phyloP scores from a whole-genome alignment of 2,888 invertebrate genomes.

The Seladonia tumulorum region DNA sequence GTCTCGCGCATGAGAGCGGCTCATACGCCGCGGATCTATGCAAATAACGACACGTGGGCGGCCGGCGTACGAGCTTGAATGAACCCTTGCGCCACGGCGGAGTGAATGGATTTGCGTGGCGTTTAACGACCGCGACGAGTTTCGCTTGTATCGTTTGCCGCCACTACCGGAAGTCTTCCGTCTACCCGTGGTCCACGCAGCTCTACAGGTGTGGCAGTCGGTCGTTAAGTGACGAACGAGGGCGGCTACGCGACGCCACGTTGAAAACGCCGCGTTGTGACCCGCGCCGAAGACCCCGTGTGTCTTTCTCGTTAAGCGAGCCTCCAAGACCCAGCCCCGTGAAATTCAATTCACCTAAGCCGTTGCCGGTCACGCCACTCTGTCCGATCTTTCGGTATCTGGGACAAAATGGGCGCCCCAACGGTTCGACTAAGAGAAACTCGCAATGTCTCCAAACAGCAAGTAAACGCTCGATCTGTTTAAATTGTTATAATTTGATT shows the following conservation, averaged over 20 bases:
- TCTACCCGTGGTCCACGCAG: slow-evolving; percentile 54
- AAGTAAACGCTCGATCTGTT: too few species aligned
- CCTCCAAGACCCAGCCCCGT: not conserved
- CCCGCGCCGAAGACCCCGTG: not conserved
- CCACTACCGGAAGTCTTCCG: slow-evolving; percentile 72
- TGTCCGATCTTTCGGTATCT: not conserved
- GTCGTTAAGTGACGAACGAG: slow-evolving; percentile 52
- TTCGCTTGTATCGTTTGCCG: slow-evolving; percentile 63
- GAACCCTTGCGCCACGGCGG: slow-evolving; percentile 77
- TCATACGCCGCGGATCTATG: slow-evolving; percentile 73
- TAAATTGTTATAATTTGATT: too few species aligned
- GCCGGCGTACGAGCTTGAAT: slow-evolving; percentile 73
- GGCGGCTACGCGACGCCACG: slow-evolving; percentile 19
- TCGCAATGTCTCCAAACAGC: too few species aligned
- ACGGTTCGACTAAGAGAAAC: not conserved
- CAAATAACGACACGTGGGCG: slow-evolving; percentile 76
- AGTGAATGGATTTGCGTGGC: slow-evolving; percentile 75
- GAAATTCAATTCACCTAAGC: slow-evolving; percentile 8
- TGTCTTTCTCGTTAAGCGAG: slow-evolving; percentile 2
- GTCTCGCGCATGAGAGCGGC: slow-evolving; percentile 51
- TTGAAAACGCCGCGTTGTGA: slow-evolving; percentile 9
- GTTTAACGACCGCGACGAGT: slow-evolving; percentile 71
- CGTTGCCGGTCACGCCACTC: not conserved
- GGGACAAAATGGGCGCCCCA: not conserved
- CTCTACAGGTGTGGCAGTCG: slow-evolving; percentile 68